A percentile compares a stretch with the other conserved stretches of the same genome.
phyloP scores from a whole-genome alignment of 2,888 invertebrate genomes.

The Esperia sulphurella region DNA sequence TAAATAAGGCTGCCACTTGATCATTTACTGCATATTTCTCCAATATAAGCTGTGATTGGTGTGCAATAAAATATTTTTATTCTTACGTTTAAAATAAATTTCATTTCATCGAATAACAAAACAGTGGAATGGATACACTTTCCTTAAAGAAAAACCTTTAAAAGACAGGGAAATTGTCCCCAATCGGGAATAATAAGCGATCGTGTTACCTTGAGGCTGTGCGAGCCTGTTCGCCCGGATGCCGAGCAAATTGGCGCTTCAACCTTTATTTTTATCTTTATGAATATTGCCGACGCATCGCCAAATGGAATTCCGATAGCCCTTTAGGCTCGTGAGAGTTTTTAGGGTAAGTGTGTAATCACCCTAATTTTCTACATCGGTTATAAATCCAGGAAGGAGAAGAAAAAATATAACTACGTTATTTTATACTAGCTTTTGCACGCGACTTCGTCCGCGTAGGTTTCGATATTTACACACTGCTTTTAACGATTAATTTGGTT shows the following conservation, averaged over 20 bases:
- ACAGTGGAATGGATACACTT: not conserved
- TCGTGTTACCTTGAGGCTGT: slow-evolving; percentile 23
- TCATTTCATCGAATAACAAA: not conserved
- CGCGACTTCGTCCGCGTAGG: too few relatives aligned
- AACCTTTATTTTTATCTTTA: slow-evolving; percentile 26
- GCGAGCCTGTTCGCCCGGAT: slow-evolving; percentile 10
- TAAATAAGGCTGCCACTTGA: too few relatives aligned
- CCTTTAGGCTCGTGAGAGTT: slow-evolving; percentile 6
- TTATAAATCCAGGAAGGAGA: not conserved
- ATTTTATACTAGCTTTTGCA: not conserved
- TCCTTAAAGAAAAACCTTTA: not conserved
- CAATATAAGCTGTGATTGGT: too few relatives aligned
- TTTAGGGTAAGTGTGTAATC: not conserved
- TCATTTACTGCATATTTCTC: too few relatives aligned
- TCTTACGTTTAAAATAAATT: not conserved
- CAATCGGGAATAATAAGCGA: slow-evolving; percentile 24
- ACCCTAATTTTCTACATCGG: not conserved
- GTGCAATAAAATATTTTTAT: too few relatives aligned
- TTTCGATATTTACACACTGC: too few relatives aligned
- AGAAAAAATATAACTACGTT: too few relatives aligned
- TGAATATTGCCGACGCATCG: slow-evolving; percentile 16
- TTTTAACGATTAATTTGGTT: too few relatives aligned
- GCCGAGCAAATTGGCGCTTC: slow-evolving; percentile 10
- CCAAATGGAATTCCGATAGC: slow-evolving; percentile 16
- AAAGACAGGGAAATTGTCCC: slow-evolving; percentile 19